Base-by-base conservation (phyloP, 2,113 vertebrate genomes). In the Paralichthys olivaceus region DNA sequence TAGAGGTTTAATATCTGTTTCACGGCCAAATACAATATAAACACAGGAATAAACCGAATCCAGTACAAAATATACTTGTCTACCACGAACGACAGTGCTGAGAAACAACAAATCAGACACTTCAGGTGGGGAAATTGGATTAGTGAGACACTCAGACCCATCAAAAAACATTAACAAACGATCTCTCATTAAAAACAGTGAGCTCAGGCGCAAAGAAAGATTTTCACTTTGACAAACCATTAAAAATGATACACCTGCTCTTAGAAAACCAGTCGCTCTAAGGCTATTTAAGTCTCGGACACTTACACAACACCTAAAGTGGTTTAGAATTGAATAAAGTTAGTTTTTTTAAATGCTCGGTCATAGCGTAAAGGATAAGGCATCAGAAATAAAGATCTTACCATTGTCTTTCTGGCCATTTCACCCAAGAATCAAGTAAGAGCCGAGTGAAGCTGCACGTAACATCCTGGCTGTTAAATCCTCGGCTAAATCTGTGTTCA, bases 401-500 rank as follows among this genome's bases (percentile, higher is more conserved):
- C 92, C 71, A 4, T 32, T 0, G 17, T 77, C 72, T 78, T 91
- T 71, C 83, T 89, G 25, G 73, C 82, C 90, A 90, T 92, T 66
- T 75, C 57, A 66, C n/a, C 19, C 43, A 75, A 63, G 72, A 87
- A 60, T 62, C 22, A 40, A 67, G 43, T 4, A 8, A 59, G 59
- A 62, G 49, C 3, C 28, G 14, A 80, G 61, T 14, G 57, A 74
- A 72, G 79, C 64, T 5, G 40, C 62, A 69, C 64, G 56, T 20
- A 51, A 77, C 70, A 53, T 63, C 47, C 62, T 72, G 72, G 54
- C 66, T 4, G 71, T 55, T 85, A 90, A 93, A 89, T 78, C 79
- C 75, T 6, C 19, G 0, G 83, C 87, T 93, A 92, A 93, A 89
- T 92, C 84, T 79, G 81, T 83, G 78, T 53, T 57, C 63, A 56